Evolutionary conservation across 2,888 invertebrate genomes (phyloP), one percentile per base, ranked within the genome.

Genomic region (Rhaphigaster nebulosa): DNA sequence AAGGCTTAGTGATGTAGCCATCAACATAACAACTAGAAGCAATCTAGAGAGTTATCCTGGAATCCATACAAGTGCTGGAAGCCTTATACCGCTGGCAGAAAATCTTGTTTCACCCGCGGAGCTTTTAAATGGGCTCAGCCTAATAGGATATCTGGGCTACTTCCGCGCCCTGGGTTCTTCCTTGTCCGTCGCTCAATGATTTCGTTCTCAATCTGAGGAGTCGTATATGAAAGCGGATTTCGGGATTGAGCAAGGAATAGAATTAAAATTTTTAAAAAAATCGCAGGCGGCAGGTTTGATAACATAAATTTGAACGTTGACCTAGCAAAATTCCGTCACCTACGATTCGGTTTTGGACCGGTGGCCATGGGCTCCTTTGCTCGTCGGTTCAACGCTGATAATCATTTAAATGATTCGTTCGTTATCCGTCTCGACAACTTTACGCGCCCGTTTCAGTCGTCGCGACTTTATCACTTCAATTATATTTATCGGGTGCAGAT

Each of bases 91-190:
- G n/a, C 38, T 0, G 34, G 38, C 70, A 76, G 70, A 76, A 84
- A 84, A 84, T 84, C 84, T 84, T 84, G 84, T 84, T 84, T 84
- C 45, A 84, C 26, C 45, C 8, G 45, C n/a, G 45, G 45, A n/a
- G 45, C 84, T 84, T 84, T 84, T 84, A 84, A 84, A 84, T 84
- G 84, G 84, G 84, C 84, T 84, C 84, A 26, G n/a, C 3, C 41
- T 84, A 84, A 84, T 84, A 50, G 84, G 84, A 84, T 84, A 84
- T 84, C 84, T 84, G 18, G 84, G 45, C 84, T 84, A 84, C 84
- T 84, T 84, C 84, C 84, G 84, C 45, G 84, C 45, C n/a, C 45
- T 3, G 29, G 5, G 26, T n/a, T 84, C 84, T 84, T 84, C 84
- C 84, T 84, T 5, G 84, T 84, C n/a, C 20, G 6, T 29, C 20